A percentile compares a stretch with the other conserved stretches of the same genome.
phyloP scores from a whole-genome alignment of 2,797 vertebrate species.

The Pogonophryne albipinna region DNA sequence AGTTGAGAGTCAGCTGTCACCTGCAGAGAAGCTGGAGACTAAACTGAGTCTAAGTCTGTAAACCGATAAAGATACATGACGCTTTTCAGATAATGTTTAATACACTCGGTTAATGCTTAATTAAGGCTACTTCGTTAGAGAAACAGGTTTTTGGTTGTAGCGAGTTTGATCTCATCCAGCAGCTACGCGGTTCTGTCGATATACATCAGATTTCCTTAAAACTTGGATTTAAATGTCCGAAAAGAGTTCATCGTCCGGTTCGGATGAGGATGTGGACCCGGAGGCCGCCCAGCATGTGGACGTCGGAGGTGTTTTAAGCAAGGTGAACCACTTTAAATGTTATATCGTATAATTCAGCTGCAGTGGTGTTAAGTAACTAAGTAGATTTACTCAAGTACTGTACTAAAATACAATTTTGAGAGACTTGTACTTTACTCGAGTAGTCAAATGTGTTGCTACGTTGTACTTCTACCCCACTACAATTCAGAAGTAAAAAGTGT shows the following conservation, averaged over 20 bases:
- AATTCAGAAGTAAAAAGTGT: too few species aligned
- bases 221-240: conserved; percentile 90
- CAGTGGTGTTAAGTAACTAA: too few species aligned
- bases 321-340: conserved; percentile 63
- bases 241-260: conserved; percentile 95
- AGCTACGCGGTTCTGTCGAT: background rate
- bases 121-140: conserved; percentile 41
- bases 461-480: too few species aligned
- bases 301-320: conserved; percentile 93
- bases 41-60: background rate
- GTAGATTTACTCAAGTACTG: too few species aligned
- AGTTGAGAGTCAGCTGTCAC: conserved; percentile 58
- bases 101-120: background rate
- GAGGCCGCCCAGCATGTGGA: conserved; percentile 92
- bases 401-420: too few species aligned
- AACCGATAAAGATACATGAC: background rate
- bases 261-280: conserved; percentile 96
- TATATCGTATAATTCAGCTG: background rate
- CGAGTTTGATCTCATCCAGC: conserved; percentile 31
- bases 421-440: too few species aligned
- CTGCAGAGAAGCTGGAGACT: conserved; percentile 8
- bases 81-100: background rate
- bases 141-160: conserved; percentile 26
- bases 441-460: too few species aligned
- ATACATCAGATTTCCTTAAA: conserved; percentile 6